Evolutionary conservation across 2,888 invertebrate species (phyloP), one percentile per base, ranked within the genome.

Genomic region (Ochlodes sylvanus): DNA sequence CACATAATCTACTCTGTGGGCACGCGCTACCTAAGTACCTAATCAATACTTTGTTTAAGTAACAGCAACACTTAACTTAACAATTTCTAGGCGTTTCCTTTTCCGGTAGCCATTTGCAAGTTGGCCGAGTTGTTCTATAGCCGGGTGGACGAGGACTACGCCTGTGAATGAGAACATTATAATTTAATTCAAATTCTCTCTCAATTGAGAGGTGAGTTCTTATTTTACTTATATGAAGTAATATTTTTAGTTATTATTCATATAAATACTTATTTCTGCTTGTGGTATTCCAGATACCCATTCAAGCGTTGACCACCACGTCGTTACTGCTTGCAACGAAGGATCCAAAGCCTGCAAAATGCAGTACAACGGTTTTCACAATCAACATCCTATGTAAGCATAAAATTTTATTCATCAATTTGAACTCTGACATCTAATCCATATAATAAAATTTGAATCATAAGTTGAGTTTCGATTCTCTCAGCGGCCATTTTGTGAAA

Each of bases 101-200:
- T 81, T 88, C 88, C 76, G 81, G 68, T 70, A 73, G 72, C 76
- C 74, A 74, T 74, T 56, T 72, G 92, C 94, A 94, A 94, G 94
- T 94, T 93, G 90, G n/a, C n/a, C 91, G 94, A 94, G 94, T 94
- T 94, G 95, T 94, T 95, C 94, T 94, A n/a, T 94, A 94, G 92
- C 94, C 94, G 93, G 92, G 93, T 91, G 87, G 89, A 90, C 80
- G 81, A 79, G 83, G 83, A 71, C 70, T 82, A 83, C 83, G 82
- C 79, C 75, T 77, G 88, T 87, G 88, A 86, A 92, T 91, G 91
- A 86, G 77, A 87, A 85, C 82, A 77, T 76, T 77, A 79, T 80
- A 79, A 76, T 80, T 81, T 83, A 27, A 62, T 66, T 78, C 74
- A 87, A 87, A 92, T 88, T 92, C 93, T 93, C 93, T 93, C 93